Base-by-base conservation (phyloP, 2,797 vertebrate species). In the Varecia variegata region DNA sequence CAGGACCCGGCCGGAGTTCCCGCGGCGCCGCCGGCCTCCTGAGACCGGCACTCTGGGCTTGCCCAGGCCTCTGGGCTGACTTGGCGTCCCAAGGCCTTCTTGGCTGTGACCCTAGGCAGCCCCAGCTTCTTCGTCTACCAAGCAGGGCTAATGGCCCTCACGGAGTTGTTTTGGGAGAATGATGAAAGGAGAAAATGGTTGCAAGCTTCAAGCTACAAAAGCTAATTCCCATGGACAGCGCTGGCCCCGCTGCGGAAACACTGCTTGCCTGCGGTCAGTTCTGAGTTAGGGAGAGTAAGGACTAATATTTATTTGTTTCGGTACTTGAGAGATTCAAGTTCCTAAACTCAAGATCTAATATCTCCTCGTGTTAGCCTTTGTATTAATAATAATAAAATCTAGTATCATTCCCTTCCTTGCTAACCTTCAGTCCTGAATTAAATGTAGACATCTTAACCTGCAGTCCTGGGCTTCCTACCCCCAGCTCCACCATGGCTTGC, bases 201-300 rank as follows among this genome's bases (percentile, higher is more conserved):
- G 65, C 54, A 30, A n/a, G 62, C 50, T 76, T 84, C 65, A 13
- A 45, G 67, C 67, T 23, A 77, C 79, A 84, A 93, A 95, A 88
- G 21, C 18, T 5, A 7, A 60, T 96, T 38, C 95, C 95, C 95
- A 83, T 62, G 97, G 93, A 95, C 96, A 97, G 97, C 88, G 74
- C 68, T 71, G 88, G 38, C 67, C 85, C 47, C 3, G 0, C 32
- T 25, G n/a, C 3, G 1, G 18, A 23, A n/a, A n/a, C 9, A 43
- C 54, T 30, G 15, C 45, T 30, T 58, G 52, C 88, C n/a, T 47
- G 35, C 71, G 50, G 56, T 70, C 45, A 25, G 43, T 35, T 60
- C 58, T 43, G 45, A 80, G 50, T 79, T 40, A 47, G 52, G 45
- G 35, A 2, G 3, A 67, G 15, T 35, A 68, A 71, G 14, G 83